A percentile compares a stretch with the other conserved stretches of the same genome.
These are phyloP conservation scores for Drosophila prosaltans DNA, from an alignment of 1,140 invertebrate genomes.

Conservation along the genomic window DNA sequence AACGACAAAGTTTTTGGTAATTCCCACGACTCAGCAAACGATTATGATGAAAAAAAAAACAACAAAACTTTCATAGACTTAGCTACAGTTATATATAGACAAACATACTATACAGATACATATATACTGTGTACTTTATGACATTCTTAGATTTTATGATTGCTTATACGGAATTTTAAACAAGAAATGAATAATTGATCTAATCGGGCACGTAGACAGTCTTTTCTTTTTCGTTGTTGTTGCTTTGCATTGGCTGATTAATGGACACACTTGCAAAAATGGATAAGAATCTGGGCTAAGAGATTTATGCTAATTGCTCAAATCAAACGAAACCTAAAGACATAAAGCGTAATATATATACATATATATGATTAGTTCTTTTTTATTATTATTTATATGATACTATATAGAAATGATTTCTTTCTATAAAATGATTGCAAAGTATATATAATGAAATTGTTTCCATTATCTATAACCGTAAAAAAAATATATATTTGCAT, in stretches of 20 bases:
- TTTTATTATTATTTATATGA: not conserved
- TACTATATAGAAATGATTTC: not conserved
- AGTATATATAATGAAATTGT: conserved; percentile 22
- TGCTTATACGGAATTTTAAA: conserved; percentile 5
- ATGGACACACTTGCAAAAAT: conserved; percentile 66
- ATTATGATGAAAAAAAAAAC: conserved; percentile 3
- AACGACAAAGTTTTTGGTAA: conserved; percentile 32
- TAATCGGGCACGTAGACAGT: conserved; percentile 66
- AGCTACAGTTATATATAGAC: not conserved
- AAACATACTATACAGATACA: conserved; percentile 10
- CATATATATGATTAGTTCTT: not conserved
- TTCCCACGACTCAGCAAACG: conserved; percentile 66
- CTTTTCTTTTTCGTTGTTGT: conserved; percentile 25
- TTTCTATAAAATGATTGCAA: conserved; percentile 22
- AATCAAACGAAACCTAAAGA: conserved; percentile 44
- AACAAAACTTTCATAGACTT: conserved; percentile 11
- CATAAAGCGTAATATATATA: not conserved
- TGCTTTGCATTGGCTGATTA: conserved; percentile 60
- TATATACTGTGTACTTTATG: conserved; percentile 1
- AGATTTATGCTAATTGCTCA: conserved; percentile 45
- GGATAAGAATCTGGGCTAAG: conserved; percentile 64
- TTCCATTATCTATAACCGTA: conserved; percentile 38
- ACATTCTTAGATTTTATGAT: conserved; percentile 12
- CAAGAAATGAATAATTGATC: conserved; percentile 62
- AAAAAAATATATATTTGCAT: conserved; percentile 56